Base-by-base conservation (phyloP, 2,113 vertebrate species). In the Halichoerus grypus region DNA sequence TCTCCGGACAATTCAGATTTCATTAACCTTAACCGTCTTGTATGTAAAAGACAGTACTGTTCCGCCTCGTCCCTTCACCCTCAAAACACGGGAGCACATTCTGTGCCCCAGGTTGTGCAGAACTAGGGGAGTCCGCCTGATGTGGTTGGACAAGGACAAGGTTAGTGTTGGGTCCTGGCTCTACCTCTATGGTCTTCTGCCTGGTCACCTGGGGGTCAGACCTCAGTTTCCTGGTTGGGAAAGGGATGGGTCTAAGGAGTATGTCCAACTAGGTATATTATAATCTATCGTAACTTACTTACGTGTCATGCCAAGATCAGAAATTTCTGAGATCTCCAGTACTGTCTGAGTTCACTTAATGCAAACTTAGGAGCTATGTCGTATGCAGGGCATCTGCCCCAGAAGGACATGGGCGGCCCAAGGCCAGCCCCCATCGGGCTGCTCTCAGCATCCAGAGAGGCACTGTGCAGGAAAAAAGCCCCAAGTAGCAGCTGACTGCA, bases 381-480 rank as follows among this genome's bases (percentile, higher is more conserved):
- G 8, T 5, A 3, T 1, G 3, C 19, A 31, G 2, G 15, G 28
- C 67, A 16, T 3, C 26, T 57, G 33, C 22, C 61, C 80, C 39
- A 5, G 59, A 7, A 28, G 53, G 67, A 63, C 10, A 16, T 3
- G 1, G 76, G 4, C 4, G 28, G 21, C 55, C 77, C 42, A 18
- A 5, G 5, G 3, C 16, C 19, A 28, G 55, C 16, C 53, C 31
- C 28, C 24, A 2, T 1, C 4, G 4, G 18, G 26, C 19, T 24
- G 39, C 42, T 53, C 1, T 71, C 55, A 19, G 72, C 39, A 11
- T 39, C 65, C 85, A 85, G 81, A 77, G 87, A 71, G 65, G 36
- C 61, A 81, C 65, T 31, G 1, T 19, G 33, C 26, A 31, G n/a
- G 67, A 12, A 13, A 33, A 63, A 55, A 59, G 4, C 51, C 21